These are phyloP conservation scores for Conops quadrifasciatus DNA, from an alignment of 2,888 invertebrate species.

Conservation along the genomic window DNA sequence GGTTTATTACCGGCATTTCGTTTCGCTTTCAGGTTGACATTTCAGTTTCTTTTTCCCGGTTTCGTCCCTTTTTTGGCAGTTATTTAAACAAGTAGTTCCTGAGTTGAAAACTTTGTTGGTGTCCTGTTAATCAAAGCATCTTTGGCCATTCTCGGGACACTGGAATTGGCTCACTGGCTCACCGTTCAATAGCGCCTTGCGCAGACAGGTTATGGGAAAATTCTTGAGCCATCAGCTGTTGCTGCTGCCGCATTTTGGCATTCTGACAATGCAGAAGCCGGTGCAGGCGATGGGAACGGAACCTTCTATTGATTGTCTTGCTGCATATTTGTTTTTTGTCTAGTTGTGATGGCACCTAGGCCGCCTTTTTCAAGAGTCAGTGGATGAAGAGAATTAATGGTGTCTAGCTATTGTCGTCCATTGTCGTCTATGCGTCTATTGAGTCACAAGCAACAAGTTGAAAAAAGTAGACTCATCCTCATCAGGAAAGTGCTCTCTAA, in stretches of 20 bases:
- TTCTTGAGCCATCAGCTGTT: slow-evolving; percentile 43
- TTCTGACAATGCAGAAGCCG: background rate
- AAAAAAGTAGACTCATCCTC: slow-evolving; percentile 40
- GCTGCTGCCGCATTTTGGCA: slow-evolving; percentile 36
- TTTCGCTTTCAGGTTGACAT: slow-evolving; percentile 45
- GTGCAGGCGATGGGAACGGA: background rate
- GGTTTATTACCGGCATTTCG: slow-evolving; percentile 42
- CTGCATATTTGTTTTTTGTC: background rate
- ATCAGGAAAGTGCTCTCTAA: slow-evolving; percentile 40
- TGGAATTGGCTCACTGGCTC: background rate
- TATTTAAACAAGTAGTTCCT: slow-evolving; percentile 7
- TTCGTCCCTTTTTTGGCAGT: background rate
- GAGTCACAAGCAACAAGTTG: slow-evolving; percentile 29
- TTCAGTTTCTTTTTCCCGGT: slow-evolving; percentile 40
- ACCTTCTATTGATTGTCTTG: background rate
- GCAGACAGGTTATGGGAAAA: slow-evolving; percentile 37
- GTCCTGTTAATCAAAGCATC: slow-evolving; percentile 33
- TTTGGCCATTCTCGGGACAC: background rate
- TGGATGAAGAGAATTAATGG: slow-evolving; percentile 2
- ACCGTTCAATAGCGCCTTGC: background rate
- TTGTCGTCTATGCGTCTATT: slow-evolving; percentile 8
- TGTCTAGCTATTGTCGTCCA: background rate
- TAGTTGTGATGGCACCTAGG: background rate
- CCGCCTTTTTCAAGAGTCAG: slow-evolving; percentile 9
- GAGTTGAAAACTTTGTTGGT: slow-evolving; percentile 23